These are phyloP conservation scores for Anseranas semipalmata DNA, from an alignment of 2,113 vertebrate species.

Conservation along the genomic window DNA sequence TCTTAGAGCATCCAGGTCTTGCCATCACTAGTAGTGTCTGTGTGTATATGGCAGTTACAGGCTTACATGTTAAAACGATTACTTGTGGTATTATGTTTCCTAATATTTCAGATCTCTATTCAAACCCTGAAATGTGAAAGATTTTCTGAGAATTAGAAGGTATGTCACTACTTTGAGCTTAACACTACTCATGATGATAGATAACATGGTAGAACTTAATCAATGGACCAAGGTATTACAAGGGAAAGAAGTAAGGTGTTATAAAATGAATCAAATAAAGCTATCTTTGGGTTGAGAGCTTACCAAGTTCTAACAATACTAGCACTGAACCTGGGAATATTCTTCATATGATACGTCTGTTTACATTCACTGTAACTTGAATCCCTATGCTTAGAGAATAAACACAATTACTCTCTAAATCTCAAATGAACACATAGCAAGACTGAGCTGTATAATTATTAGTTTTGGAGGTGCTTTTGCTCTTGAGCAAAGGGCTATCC, in stretches of 20 bases:
- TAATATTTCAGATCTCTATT: neutral
- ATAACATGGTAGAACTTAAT: neutral
- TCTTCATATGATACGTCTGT: neutral
- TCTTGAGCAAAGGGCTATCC: neutral
- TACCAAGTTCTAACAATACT: neutral
- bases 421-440: neutral
- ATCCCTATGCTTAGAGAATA: neutral
- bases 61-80: neutral
- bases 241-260: neutral
- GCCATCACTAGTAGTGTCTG: neutral
- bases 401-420: neutral
- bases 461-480: neutral
- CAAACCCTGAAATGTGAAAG: neutral
- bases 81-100: neutral
- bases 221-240: neutral
- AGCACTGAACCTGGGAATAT: neutral
- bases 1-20: neutral
- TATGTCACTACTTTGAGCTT: neutral
- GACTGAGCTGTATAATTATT: neutral
- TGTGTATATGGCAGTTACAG: neutral
- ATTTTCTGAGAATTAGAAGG: neutral
- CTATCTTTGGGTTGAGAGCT: neutral
- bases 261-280: neutral
- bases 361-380: neutral
- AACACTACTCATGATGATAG: accelerated